phyloP scores from a whole-genome alignment of 2,113 vertebrate genomes.

The Emydocephalus ijimae region DNA sequence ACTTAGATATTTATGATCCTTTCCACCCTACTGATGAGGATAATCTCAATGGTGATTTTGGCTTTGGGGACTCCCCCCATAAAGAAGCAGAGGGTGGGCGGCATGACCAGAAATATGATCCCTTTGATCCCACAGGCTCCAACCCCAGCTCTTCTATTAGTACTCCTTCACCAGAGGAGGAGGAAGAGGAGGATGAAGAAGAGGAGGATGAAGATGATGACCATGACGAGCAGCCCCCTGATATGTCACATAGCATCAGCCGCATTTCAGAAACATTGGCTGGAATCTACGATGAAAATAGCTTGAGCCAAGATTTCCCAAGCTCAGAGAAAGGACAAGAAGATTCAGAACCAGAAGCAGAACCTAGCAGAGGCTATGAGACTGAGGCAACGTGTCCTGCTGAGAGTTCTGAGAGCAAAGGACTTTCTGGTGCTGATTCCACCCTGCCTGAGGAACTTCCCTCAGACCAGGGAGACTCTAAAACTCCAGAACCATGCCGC shows the following conservation, averaged over 20 bases:
- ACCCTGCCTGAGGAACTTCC: slow-evolving; percentile 42
- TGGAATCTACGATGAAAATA: slow-evolving; percentile 74
- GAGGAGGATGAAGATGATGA: slow-evolving; percentile 54
- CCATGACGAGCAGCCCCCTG: slow-evolving; percentile 4
- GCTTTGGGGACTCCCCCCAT: slow-evolving; percentile 29
- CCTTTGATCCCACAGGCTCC: slow-evolving; percentile 90
- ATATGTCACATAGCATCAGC: slow-evolving; percentile 67
- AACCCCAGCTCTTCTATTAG: slow-evolving; percentile 68
- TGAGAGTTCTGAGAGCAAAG: slow-evolving; percentile 11
- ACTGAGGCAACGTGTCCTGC: slow-evolving; percentile 16
- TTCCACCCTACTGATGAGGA: slow-evolving; percentile 82
- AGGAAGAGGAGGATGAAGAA: slow-evolving; percentile 12
- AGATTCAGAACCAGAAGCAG: neutral
- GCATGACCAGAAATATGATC: slow-evolving; percentile 87
- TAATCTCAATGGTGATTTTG: slow-evolving; percentile 54
- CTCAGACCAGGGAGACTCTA: slow-evolving; percentile 40
- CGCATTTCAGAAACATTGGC: slow-evolving; percentile 71
- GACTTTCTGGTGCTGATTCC: slow-evolving; percentile 52
- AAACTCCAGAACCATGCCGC: slow-evolving; percentile 48
- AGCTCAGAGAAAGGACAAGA: slow-evolving; percentile 52
- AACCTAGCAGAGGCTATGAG: neutral
- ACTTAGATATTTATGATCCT: slow-evolving; percentile 82
- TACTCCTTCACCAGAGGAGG: slow-evolving; percentile 62
- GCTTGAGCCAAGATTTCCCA: slow-evolving; percentile 69
- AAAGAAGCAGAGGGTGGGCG: slow-evolving; percentile 55